These are phyloP conservation scores for Helobdella robusta DNA, from an alignment of 2,888 invertebrate genomes.

Conservation along the genomic window DNA sequence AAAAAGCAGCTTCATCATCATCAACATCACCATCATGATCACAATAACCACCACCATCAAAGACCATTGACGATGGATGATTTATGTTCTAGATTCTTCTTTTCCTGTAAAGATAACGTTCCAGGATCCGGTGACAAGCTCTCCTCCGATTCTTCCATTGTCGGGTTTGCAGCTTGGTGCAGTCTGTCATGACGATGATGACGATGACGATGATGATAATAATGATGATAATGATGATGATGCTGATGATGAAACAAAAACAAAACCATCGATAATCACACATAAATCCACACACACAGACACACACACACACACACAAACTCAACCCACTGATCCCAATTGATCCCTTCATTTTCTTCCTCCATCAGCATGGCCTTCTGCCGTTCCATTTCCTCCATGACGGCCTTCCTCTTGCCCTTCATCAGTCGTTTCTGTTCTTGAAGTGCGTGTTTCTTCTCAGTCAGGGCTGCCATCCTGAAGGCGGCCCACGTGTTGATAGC, in stretches of 20 bases:
- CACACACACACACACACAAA: too few species aligned
- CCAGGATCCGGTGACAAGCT: too few species aligned
- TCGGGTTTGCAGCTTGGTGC: too few species aligned
- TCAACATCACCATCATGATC: too few species aligned
- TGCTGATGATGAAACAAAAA: constrained; percentile 28
- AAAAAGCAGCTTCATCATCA: too few species aligned
- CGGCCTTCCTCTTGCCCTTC: constrained; percentile 9
- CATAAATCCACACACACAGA: too few species aligned
- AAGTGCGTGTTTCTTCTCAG: constrained; percentile 18
- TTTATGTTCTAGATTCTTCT: constrained; percentile 3
- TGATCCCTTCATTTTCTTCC: background rate
- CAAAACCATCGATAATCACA: too few species aligned
- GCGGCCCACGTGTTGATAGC: constrained; percentile 19
- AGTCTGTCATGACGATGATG: constrained; percentile 10
- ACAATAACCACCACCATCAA: too few species aligned
- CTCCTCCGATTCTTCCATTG: too few species aligned
- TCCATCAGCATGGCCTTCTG: constrained; percentile 1
- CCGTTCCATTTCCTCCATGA: constrained; percentile 19
- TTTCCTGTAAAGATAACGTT: too few species aligned
- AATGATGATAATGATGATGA: constrained; percentile 28
- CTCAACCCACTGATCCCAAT: background rate
- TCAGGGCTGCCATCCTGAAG: constrained; percentile 13
- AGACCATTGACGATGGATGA: constrained; percentile 17
- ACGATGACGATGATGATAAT: constrained; percentile 30
- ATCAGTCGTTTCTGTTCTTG: constrained; percentile 8